Conservation (phyloP, 2,797 vertebrate species). For the Sebastolobus altivelis region DNA sequence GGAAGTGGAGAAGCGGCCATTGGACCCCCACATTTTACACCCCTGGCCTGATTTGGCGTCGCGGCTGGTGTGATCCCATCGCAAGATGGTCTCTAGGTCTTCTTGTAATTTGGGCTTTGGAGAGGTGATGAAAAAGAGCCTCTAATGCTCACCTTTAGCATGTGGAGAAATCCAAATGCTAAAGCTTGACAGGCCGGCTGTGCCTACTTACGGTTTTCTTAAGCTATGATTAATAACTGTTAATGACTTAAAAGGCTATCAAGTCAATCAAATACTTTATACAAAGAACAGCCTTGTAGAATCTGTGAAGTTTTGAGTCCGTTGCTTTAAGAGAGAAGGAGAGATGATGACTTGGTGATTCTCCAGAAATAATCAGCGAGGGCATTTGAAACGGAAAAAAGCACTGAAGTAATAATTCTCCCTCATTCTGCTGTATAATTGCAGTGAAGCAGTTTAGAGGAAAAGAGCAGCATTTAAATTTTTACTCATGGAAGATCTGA, state of each 20-base stretch:
- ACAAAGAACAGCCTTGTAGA: neutral
- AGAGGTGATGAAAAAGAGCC: neutral
- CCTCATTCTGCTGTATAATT: constrained; percentile 36
- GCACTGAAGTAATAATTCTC: constrained; percentile 38
- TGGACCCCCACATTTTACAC: neutral
- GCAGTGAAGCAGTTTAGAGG: constrained; percentile 28
- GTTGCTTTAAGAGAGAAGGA: constrained; percentile 12
- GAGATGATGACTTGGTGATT: constrained; percentile 30
- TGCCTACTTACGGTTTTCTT: neutral
- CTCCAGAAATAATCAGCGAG: constrained; percentile 25
- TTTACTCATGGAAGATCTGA: constrained; percentile 36
- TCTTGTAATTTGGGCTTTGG: neutral
- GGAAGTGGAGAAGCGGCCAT: neutral
- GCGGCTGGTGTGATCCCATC: neutral
- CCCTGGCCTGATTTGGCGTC: neutral
- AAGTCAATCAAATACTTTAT: constrained; percentile 1
- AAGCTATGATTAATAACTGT: constrained; percentile 10
- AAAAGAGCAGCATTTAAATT: constrained; percentile 45
- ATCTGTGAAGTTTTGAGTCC: constrained; percentile 11
- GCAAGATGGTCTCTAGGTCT: neutral
- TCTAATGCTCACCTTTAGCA: neutral
- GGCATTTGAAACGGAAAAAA: constrained; percentile 50
- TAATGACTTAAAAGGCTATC: constrained; percentile 16
- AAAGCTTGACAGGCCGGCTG: neutral
- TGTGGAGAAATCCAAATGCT: constrained; percentile 12